phyloP scores from a whole-genome alignment of 2,888 invertebrate genomes.

The Andricus quercusramuli region DNA sequence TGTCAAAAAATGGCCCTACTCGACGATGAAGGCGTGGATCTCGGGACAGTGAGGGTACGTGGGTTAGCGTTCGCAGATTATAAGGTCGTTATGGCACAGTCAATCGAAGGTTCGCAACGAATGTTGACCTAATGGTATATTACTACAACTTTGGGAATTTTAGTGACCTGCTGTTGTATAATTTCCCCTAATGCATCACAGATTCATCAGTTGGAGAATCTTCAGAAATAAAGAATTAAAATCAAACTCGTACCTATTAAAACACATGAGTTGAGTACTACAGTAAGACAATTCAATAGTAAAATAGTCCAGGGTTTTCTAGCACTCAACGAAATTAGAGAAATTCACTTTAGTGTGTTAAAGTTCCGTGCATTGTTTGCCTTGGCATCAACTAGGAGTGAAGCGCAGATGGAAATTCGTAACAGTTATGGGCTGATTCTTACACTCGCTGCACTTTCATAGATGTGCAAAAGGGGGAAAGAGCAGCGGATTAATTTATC shows the following conservation, averaged over 20 bases:
- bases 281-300: not conserved
- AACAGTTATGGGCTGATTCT: conserved; percentile 69
- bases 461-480: conserved; percentile 13
- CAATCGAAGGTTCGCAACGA: too few relatives aligned
- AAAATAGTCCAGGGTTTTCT: not conserved
- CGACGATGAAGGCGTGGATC: too few relatives aligned
- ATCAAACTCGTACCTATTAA: not conserved
- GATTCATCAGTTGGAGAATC: too few relatives aligned
- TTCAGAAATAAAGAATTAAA: not conserved
- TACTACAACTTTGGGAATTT: too few relatives aligned
- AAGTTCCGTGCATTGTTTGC: conserved; percentile 65
- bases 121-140: too few relatives aligned
- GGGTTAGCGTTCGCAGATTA: too few relatives aligned
- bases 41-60: too few relatives aligned
- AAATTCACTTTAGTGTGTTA: conserved; percentile 29
- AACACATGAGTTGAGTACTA: not conserved
- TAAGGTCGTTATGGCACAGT: too few relatives aligned
- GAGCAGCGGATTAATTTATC: conserved; percentile 43
- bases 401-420: conserved; percentile 74
- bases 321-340: not conserved
- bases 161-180: too few relatives aligned
- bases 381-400: conserved; percentile 63
- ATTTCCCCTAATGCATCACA: too few relatives aligned
- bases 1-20: too few relatives aligned
- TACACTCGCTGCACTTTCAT: conserved; percentile 26